phyloP scores from a whole-genome alignment of 2,797 vertebrate genomes.

The Sebastes cheni region DNA sequence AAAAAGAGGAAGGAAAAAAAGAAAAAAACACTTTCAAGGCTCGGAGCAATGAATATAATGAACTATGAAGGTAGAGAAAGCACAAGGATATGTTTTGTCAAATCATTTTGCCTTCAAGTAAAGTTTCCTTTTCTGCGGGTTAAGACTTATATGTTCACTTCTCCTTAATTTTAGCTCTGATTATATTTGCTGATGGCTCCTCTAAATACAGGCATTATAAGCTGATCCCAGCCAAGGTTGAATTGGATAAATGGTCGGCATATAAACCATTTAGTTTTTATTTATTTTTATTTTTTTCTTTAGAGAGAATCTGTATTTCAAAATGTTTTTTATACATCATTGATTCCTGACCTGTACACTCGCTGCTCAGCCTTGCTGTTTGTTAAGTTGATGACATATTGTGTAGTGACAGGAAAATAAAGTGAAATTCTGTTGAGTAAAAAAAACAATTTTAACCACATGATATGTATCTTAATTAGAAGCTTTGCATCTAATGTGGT shows the following conservation, averaged over 20 bases:
- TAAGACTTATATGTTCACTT: constrained; percentile 23
- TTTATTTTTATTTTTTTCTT: background rate
- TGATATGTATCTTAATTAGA: background rate
- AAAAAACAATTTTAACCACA: background rate
- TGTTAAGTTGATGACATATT: background rate
- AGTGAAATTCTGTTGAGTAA: background rate
- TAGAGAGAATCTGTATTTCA: background rate
- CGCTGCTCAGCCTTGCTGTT: background rate
- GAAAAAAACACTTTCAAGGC: constrained; percentile 40
- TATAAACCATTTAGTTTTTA: background rate
- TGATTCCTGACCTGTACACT: background rate
- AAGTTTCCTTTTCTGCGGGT: constrained; percentile 18
- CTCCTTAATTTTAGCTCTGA: background rate
- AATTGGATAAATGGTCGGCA: background rate
- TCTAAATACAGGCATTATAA: constrained; percentile 8
- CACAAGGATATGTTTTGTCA: constrained; percentile 39
- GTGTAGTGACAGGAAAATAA: background rate
- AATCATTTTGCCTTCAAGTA: constrained; percentile 25
- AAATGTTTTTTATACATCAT: background rate
- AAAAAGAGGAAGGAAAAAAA: constrained; percentile 15
- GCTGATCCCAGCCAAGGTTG: constrained; percentile 20
- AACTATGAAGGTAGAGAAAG: constrained; percentile 36
- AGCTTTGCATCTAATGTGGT: background rate
- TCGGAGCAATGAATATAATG: constrained; percentile 35
- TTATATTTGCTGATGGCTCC: constrained; percentile 13